phyloP scores from a whole-genome alignment of 2,113 vertebrate species.

The Melozone crissalis region DNA sequence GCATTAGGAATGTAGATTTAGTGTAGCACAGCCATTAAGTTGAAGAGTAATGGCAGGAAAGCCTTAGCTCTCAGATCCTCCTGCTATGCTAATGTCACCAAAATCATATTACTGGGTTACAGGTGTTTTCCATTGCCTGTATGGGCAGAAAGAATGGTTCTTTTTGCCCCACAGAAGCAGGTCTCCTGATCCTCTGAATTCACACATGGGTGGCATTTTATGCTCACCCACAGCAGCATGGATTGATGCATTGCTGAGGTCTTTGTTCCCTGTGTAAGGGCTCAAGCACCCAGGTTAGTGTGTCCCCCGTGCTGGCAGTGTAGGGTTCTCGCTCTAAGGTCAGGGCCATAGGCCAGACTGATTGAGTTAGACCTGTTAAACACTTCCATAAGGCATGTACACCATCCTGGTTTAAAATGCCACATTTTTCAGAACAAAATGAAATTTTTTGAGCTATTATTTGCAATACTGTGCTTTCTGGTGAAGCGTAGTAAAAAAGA shows the following conservation, averaged over 20 bases:
- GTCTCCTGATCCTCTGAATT: not conserved
- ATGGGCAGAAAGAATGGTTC: not conserved
- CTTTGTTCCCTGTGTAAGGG: not conserved
- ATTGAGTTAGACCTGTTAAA: not conserved
- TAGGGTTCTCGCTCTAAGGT: not conserved
- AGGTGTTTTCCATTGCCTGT: not conserved
- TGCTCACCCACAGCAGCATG: not conserved
- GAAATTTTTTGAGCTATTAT: not conserved
- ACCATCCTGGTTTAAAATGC: not conserved
- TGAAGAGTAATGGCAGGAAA: constrained; percentile 31
- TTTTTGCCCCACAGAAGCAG: not conserved
- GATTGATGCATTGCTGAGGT: not conserved
- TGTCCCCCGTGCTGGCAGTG: not conserved
- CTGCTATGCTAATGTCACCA: not conserved
- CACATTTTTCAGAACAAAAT: not conserved
- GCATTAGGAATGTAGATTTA: constrained; percentile 32
- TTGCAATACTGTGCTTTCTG: not conserved
- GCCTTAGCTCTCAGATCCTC: not conserved
- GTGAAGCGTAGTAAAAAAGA: not conserved
- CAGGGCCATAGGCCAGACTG: not conserved
- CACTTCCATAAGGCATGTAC: not conserved
- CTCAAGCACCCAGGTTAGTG: not conserved
- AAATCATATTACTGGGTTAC: not conserved
- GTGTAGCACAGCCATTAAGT: not conserved
- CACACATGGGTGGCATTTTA: not conserved